Conservation (phyloP, 2,797 vertebrate genomes). For the Peromyscus nudipes region DNA sequence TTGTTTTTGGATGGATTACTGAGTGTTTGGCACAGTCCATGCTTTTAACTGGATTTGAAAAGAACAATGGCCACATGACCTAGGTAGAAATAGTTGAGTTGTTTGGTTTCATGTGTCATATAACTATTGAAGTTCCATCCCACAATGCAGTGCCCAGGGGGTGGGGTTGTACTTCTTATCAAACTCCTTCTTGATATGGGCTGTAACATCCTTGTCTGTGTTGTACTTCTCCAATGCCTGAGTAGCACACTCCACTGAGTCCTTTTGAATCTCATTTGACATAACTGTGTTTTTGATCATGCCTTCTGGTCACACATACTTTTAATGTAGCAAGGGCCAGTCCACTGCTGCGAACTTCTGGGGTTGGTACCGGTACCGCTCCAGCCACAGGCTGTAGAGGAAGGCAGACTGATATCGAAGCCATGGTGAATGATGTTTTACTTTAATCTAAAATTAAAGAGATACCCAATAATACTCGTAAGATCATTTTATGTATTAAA, state of each 20-base stretch:
- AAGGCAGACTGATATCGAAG: neutral
- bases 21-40: neutral
- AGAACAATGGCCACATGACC: neutral
- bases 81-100: neutral
- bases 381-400: neutral
- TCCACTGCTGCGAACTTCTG: too few species aligned
- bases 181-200: neutral
- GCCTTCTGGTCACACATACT: neutral
- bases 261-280: neutral
- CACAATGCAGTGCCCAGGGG: neutral
- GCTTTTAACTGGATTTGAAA: neutral
- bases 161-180: neutral
- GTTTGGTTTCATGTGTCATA: neutral
- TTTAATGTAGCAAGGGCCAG: neutral
- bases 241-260: neutral
- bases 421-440: fast-evolving
- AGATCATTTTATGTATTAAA: slow-evolving; percentile 38
- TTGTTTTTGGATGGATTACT: neutral
- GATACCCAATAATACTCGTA: neutral
- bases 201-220: neutral
- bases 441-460: slow-evolving; percentile 47
- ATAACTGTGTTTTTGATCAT: neutral
- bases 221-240: neutral
- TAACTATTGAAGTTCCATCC: neutral
- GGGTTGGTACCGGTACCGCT: neutral